Base-by-base conservation (phyloP, 2,113 vertebrate genomes). In the Bufo gargarizans region DNA sequence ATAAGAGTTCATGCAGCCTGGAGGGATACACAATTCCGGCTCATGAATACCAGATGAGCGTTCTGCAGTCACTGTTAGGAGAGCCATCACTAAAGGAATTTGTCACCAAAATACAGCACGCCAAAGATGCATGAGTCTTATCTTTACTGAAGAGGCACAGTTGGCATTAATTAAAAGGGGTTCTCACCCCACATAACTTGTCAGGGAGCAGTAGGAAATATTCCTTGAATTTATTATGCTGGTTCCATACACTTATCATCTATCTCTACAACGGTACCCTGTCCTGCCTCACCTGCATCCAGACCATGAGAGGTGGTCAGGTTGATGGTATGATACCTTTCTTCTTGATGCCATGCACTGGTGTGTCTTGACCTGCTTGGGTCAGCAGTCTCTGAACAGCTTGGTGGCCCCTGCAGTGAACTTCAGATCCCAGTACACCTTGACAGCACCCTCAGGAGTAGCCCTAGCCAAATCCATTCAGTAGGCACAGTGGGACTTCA, bases 31-130 rank as follows among this genome's bases (percentile, higher is more conserved):
- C 43, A 87, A 47, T 72, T 13, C 53, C 19, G 33, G 22, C 86
- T 82, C 22, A 71, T 87, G 63, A 82, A 87, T 87, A 87, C n/a
- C 33, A 87, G 67, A 87, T 87, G 78, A 87, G 53, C 43, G 2
- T 6, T 47, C 47, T 43, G 50, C 55, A 74, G 45, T 59, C 86
- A 59, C 45, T 33, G 76, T 50, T 79, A 33, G 74, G 47, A 61
- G 56, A 78, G 56, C 22, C 13, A 79, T 43, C 76, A 53, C 67
- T 87, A 12, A 43, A 82, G 78, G 86, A 87, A 87, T 82, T 72
- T 72, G 63, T 74, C 17, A 82, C 78, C 65, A 59, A 33, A 33
- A 33, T 33, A 33, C 33, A 33, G 33, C 33, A 33, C 20, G 58
- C 20, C 4, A 33, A 50, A 85, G 47, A 58, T 14, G 45, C 77